Evolutionary conservation across 2,888 invertebrate genomes (phyloP).

Genomic region (Dynastes maya): DNA sequence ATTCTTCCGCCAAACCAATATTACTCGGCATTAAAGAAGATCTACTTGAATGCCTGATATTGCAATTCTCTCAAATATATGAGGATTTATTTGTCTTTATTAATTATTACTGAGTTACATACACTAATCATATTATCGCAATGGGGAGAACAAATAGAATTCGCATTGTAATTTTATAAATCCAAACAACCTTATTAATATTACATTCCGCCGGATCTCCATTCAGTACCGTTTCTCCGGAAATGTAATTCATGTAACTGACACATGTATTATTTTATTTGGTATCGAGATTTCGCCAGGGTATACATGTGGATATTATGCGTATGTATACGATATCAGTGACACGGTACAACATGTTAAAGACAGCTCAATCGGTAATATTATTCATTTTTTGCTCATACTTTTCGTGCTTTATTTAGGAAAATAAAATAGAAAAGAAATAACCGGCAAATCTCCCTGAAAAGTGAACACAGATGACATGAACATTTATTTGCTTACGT

Average conservation of each 20-base stretch:
- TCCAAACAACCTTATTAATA: too few relatives aligned
- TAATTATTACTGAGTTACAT: too few relatives aligned
- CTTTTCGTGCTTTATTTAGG: slow-evolving; percentile 25
- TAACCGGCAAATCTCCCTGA: slow-evolving; percentile 20
- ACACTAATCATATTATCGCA: too few relatives aligned
- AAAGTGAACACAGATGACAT: slow-evolving; percentile 35
- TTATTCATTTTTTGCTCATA: slow-evolving; percentile 24
- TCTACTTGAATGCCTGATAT: too few relatives aligned
- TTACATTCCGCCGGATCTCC: not conserved
- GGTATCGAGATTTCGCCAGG: not conserved
- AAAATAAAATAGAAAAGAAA: slow-evolving; percentile 27
- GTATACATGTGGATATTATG: slow-evolving; percentile 11
- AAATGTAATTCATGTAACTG: slow-evolving; percentile 11
- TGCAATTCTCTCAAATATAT: too few relatives aligned
- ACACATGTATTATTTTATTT: slow-evolving; percentile 18
- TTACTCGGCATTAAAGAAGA: too few relatives aligned
- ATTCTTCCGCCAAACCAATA: too few relatives aligned
- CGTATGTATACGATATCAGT: slow-evolving; percentile 32
- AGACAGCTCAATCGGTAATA: slow-evolving; percentile 31
- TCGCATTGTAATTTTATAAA: too few relatives aligned
- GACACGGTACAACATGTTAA: slow-evolving; percentile 25
- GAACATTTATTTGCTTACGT: slow-evolving; percentile 42
- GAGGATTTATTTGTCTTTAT: too few relatives aligned
- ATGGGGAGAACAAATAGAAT: too few relatives aligned
- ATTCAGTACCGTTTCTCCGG: not conserved